phyloP scores from a whole-genome alignment of 2,113 vertebrate species.

The Ardeotis arabs region DNA sequence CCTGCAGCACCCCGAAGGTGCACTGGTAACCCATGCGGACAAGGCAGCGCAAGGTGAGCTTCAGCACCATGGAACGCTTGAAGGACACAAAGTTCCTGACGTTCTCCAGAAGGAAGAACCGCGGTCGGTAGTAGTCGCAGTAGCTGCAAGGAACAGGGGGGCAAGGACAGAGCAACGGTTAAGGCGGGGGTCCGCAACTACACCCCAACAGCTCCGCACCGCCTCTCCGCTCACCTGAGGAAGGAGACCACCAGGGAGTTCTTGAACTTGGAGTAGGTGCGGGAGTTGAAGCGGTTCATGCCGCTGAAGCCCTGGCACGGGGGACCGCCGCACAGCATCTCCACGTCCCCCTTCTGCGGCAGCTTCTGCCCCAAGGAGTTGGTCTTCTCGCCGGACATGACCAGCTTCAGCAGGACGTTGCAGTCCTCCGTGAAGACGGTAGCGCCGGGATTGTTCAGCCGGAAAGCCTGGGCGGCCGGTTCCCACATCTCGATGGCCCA shows the following conservation, averaged over 20 bases:
- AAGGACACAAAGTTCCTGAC: conserved; percentile 97
- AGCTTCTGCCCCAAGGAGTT: conserved; percentile 91
- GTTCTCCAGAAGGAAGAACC: conserved; percentile 94
- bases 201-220: rapidly evolving
- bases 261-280: conserved; percentile 98
- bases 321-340: conserved; percentile 94
- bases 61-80: conserved; percentile 95
- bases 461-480: conserved; percentile 93
- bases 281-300: conserved; percentile 98
- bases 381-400: conserved; percentile 91
- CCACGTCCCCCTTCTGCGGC: conserved; percentile 94
- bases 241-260: conserved; percentile 97
- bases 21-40: conserved; percentile 98
- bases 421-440: conserved; percentile 98
- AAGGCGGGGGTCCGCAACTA: background rate
- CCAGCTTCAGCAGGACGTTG: conserved; percentile 91
- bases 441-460: conserved; percentile 90
- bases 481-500: conserved; percentile 99
- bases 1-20: conserved; percentile 95
- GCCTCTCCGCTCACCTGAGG: conserved; percentile 80
- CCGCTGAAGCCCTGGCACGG: conserved; percentile 98
- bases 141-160: conserved; percentile 75
- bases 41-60: conserved; percentile 92
- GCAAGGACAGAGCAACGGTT: background rate
- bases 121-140: conserved; percentile 95